Conservation (phyloP, 2,888 invertebrate genomes). For the Drosophila antonietae region DNA sequence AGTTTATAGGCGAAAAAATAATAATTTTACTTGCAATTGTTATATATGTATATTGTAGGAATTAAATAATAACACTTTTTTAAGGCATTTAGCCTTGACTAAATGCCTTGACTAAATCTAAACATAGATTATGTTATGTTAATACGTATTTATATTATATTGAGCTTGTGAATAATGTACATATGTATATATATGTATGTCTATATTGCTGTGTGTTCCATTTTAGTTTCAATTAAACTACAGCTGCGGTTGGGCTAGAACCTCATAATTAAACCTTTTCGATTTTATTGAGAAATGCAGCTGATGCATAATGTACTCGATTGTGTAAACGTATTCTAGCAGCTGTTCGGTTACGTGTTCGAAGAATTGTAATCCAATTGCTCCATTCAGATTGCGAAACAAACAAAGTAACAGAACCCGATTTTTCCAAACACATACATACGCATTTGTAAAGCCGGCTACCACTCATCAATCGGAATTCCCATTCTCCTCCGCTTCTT, state of each 20-base stretch:
- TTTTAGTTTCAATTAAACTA: constrained; percentile 10
- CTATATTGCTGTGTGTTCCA: background rate
- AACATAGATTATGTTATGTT: no score
- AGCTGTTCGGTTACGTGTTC: constrained; percentile 10
- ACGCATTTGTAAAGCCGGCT: background rate
- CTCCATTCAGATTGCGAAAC: background rate
- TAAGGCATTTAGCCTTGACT: no score
- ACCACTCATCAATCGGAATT: background rate
- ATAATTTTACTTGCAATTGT: constrained; percentile 3
- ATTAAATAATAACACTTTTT: background rate
- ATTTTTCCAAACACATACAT: background rate
- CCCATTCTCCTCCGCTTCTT: background rate
- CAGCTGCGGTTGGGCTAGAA: constrained; percentile 3
- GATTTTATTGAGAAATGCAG: background rate
- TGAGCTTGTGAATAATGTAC: background rate
- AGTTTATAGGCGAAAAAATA: background rate
- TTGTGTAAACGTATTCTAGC: constrained; percentile 2
- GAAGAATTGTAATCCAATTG: background rate
- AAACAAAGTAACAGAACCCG: constrained; percentile 7
- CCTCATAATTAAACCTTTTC: background rate
- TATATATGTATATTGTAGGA: background rate
- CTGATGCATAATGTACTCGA: constrained; percentile 12
- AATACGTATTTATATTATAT: background rate
- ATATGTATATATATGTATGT: background rate
- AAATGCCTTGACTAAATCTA: no score